phyloP scores from a whole-genome alignment of 2,888 invertebrate genomes.

The Drosophila melanosoma region DNA sequence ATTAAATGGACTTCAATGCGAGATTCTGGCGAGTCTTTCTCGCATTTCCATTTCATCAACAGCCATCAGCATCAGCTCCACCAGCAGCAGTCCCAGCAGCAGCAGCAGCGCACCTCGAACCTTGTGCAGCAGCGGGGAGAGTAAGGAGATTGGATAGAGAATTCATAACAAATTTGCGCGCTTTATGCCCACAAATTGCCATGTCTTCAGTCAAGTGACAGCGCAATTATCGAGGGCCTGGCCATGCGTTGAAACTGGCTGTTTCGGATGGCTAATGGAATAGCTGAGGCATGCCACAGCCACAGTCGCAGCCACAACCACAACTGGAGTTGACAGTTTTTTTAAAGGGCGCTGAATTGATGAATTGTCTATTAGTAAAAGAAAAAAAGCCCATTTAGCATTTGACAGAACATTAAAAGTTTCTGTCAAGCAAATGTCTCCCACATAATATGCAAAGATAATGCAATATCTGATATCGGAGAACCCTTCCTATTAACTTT shows the following conservation, averaged over 20 bases:
- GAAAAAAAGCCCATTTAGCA: slow-evolving; percentile 56
- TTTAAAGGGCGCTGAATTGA: slow-evolving; percentile 69
- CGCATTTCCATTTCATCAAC: slow-evolving; percentile 77
- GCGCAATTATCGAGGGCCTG: slow-evolving; percentile 76
- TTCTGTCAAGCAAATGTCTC: slow-evolving; percentile 29
- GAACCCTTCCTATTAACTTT: neutral
- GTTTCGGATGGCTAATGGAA: slow-evolving; percentile 43
- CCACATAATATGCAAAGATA: slow-evolving; percentile 1
- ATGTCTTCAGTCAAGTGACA: slow-evolving; percentile 80
- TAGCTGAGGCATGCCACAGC: slow-evolving; percentile 27
- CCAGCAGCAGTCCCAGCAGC: neutral
- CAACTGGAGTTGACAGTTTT: slow-evolving; percentile 73
- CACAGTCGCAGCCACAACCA: slow-evolving; percentile 9
- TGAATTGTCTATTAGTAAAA: slow-evolving; percentile 71
- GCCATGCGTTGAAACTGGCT: slow-evolving; percentile 32
- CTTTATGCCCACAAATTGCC: slow-evolving; percentile 81
- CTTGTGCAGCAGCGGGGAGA: slow-evolving; percentile 1
- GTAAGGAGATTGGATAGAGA: slow-evolving; percentile 12
- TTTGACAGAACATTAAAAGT: slow-evolving; percentile 49
- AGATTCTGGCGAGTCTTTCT: slow-evolving; percentile 45
- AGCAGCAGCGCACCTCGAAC: neutral
- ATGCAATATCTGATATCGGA: neutral
- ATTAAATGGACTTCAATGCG: slow-evolving; percentile 78
- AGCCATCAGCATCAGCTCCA: slow-evolving; percentile 43
- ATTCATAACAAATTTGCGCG: slow-evolving; percentile 79